Evolutionary conservation across 37 sponge, comb jelly and placozoan species (phyloP), one percentile per base, ranked within the genome.

Genomic region (Theonella swinhoei): DNA sequence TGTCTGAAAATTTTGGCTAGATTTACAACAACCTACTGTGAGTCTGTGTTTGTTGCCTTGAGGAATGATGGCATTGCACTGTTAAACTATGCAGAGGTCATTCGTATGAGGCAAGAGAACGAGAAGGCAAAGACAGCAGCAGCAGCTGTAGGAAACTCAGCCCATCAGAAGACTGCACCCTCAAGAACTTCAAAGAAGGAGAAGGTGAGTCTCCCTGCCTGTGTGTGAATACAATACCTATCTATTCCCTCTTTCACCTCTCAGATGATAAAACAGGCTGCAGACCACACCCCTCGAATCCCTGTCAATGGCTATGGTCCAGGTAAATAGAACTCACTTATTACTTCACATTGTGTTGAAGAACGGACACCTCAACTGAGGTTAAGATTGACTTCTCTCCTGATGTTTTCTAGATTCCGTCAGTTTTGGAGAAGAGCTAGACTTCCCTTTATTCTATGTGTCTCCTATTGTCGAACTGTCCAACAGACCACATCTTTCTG

Each of bases 401-500:
- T 14, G 54, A 47, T 14, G 69, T n/a, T n/a, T n/a, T 70, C 33
- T 64, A 78, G 78, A 39, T 1, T 32, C 32, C 5, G 40, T 61
- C 25, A 64, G 40, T 24, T 63, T 86, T 71, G 87, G 93, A 8
- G 64, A 78, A 59, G 94, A 93, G 62, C 68, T 93, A 8, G 83
- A 83, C 75, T 82, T 33, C 36, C 94, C 87, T 8, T 64, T 89
- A 41, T 82, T 87, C 65, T 87, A 76, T 40, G 36, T 85, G 11
- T 65, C 79, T 42, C 90, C 94, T 0, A 36, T 83, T 35, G 71
- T 93, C 26, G 94, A 93, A 58, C 59, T 73, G 65, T 87, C 84
- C 4, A 76, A 82, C n/a, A 7, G 24, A 11, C 87, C 87, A 2
- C 38, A 89, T 14, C 87, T 86, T 4, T 62, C 78, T 0, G 72